Conservation (phyloP, 2,797 vertebrate species). For the Halcyon chelicuti region DNA sequence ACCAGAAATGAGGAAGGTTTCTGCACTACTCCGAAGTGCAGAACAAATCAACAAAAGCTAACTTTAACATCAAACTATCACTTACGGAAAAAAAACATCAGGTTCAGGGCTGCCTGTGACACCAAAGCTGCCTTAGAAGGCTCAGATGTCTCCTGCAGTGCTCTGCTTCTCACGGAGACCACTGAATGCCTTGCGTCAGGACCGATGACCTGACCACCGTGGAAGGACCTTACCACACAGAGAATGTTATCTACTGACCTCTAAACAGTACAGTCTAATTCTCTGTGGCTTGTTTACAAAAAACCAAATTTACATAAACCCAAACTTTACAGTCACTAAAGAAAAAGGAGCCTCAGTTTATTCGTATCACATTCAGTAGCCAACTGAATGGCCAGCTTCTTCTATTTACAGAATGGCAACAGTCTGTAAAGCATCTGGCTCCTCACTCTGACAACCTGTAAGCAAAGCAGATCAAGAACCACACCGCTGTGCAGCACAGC, state of each 20-base stretch:
- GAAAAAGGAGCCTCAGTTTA: background rate
- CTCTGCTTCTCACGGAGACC: background rate
- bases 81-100: rapidly evolving
- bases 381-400: background rate
- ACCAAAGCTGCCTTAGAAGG: background rate
- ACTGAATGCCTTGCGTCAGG: background rate
- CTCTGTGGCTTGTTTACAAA: background rate
- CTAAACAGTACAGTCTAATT: rapidly evolving
- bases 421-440: background rate
- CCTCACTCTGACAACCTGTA: background rate
- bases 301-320: background rate
- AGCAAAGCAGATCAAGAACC: background rate
- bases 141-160: background rate
- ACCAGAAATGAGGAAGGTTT: background rate
- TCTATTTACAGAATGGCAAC: background rate
- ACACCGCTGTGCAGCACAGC: background rate
- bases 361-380: rapidly evolving
- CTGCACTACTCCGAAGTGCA: background rate
- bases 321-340: background rate
- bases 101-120: background rate
- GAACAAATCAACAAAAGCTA: background rate
- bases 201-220: rapidly evolving
- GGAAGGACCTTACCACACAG: background rate
- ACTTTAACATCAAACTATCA: background rate
- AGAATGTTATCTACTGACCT: background rate